These are phyloP conservation scores for Gasteruption jaculator DNA, from an alignment of 2,888 invertebrate genomes.

Conservation along the genomic window DNA sequence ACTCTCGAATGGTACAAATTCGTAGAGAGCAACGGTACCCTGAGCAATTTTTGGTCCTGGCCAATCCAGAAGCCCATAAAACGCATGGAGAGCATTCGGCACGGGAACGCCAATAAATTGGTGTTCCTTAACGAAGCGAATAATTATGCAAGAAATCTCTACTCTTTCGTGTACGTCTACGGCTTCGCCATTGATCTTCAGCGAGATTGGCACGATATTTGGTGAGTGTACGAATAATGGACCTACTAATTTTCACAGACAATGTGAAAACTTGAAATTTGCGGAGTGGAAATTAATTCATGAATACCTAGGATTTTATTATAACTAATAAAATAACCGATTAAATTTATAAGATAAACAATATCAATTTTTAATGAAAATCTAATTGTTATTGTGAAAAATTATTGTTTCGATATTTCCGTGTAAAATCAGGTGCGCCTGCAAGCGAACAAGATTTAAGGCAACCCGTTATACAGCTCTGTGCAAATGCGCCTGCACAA, in stretches of 20 bases:
- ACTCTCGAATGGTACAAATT: slow-evolving; percentile 43
- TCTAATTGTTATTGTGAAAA: neutral
- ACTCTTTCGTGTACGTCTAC: slow-evolving; percentile 40
- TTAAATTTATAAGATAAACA: too few species aligned
- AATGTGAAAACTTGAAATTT: too few species aligned
- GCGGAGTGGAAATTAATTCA: neutral
- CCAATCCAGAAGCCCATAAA: slow-evolving; percentile 29
- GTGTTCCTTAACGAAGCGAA: slow-evolving; percentile 32
- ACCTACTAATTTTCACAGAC: too few species aligned
- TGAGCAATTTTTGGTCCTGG: slow-evolving; percentile 35
- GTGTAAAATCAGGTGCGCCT: too few species aligned
- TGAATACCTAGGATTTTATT: too few species aligned
- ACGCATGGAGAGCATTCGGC: slow-evolving; percentile 33
- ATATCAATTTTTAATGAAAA: neutral
- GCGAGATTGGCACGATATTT: slow-evolving; percentile 27
- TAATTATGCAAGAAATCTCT: slow-evolving; percentile 17
- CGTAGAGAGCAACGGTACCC: slow-evolving; percentile 21
- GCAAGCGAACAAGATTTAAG: too few species aligned
- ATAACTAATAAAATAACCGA: too few species aligned
- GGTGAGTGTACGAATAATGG: slow-evolving; percentile 43
- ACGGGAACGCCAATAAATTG: slow-evolving; percentile 31
- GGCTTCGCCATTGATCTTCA: slow-evolving; percentile 34
- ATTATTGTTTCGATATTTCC: neutral
- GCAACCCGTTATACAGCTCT: too few species aligned
- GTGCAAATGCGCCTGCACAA: too few species aligned